These are phyloP conservation scores for Syrrhaptes paradoxus DNA, from an alignment of 2,113 vertebrate species.

Conservation along the genomic window DNA sequence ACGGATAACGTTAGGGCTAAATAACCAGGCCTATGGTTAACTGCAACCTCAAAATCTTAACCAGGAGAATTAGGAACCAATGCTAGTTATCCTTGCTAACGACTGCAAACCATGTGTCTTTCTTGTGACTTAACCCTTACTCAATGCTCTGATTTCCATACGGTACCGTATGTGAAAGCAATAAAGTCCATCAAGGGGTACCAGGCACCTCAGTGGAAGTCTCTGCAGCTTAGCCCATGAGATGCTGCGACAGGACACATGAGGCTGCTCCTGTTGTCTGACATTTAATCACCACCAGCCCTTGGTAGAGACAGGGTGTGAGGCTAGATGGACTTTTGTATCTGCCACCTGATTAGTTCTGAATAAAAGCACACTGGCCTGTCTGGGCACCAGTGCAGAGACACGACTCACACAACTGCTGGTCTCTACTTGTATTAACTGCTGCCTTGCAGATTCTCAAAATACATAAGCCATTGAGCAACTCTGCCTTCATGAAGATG, in stretches of 20 bases:
- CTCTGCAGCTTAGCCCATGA: neutral
- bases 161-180: neutral
- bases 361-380: neutral
- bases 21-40: neutral
- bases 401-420: neutral
- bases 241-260: neutral
- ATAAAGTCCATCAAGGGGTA: neutral
- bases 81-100: neutral
- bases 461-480: neutral
- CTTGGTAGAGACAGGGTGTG: neutral
- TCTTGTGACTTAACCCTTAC: neutral
- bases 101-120: neutral
- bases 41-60: neutral
- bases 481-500: neutral
- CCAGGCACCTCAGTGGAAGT: neutral
- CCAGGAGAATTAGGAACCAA: neutral
- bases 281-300: neutral
- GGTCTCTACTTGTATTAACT: neutral
- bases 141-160: neutral
- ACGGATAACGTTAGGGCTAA: neutral
- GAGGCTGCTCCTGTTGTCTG: neutral
- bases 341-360: neutral
- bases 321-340: neutral
- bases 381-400: neutral
- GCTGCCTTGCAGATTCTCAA: neutral